Evolutionary conservation across 64 coral and sea anemone species (phyloP).

Genomic region (Trachythela sp.): DNA sequence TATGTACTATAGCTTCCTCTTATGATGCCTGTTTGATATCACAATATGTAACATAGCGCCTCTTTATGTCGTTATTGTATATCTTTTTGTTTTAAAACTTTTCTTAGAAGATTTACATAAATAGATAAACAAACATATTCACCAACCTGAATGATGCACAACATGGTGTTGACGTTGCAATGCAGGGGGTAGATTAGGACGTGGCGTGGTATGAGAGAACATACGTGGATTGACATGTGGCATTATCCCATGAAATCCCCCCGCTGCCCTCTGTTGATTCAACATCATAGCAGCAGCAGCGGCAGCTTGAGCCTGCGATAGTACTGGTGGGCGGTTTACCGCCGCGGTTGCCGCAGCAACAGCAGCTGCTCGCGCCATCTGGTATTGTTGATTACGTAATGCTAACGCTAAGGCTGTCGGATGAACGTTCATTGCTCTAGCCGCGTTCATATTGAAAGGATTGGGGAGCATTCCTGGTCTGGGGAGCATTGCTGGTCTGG

Average conservation of each 20-base stretch:
- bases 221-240: not conserved
- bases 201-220: not conserved
- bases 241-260: not conserved
- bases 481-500: not conserved
- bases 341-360: not conserved
- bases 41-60: too few relatives aligned
- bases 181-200: not conserved
- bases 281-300: not conserved
- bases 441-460: not conserved
- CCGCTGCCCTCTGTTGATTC: not conserved
- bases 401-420: slow-evolving; percentile 5
- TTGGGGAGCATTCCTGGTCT: not conserved
- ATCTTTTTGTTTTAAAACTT: too few relatives aligned
- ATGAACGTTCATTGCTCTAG: slow-evolving; percentile 2
- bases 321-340: not conserved
- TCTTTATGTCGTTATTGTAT: too few relatives aligned
- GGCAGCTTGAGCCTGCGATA: not conserved
- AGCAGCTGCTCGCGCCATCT: slow-evolving; percentile 1
- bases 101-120: not conserved
- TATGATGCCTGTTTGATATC: too few relatives aligned
- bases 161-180: not conserved
- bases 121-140: too few relatives aligned
- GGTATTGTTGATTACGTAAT: slow-evolving; percentile 11
- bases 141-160: not conserved
- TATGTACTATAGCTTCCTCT: too few relatives aligned